phyloP scores from a whole-genome alignment of 92 coral and sea anemone genomes.

The Palythoa heliodiscus region DNA sequence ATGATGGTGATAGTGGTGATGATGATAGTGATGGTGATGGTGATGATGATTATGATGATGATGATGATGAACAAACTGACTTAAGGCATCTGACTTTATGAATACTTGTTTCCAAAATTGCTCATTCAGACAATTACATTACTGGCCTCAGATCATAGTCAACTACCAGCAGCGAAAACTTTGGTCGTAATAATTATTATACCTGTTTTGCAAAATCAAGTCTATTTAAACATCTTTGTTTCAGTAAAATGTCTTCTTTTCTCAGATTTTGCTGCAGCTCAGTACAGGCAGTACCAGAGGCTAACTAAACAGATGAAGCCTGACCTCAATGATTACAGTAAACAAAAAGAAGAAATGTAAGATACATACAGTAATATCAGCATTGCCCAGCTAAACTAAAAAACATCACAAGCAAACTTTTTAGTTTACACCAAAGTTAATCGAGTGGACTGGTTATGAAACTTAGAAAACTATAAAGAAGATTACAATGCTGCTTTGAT shows the following conservation, averaged over 20 bases:
- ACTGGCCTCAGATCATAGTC: not conserved
- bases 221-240: not conserved
- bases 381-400: not conserved
- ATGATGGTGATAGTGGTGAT: too few species aligned
- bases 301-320: slow-evolving; percentile 97
- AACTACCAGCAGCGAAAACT: not conserved
- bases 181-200: too few species aligned
- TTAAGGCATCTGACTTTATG: not conserved
- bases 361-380: not conserved
- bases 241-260: not conserved
- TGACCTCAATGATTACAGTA: slow-evolving; percentile 75
- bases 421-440: too few species aligned
- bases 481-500: too few species aligned
- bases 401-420: not conserved
- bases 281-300: slow-evolving; percentile 88
- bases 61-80: not conserved
- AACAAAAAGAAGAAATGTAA: slow-evolving; percentile 86
- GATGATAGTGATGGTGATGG: not conserved
- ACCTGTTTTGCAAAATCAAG: not conserved
- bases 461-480: too few species aligned
- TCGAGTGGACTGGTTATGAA: too few species aligned
- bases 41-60: not conserved
- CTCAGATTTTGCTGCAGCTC: slow-evolving; percentile 91
- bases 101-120: not conserved
- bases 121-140: not conserved